Base-by-base conservation (phyloP, 2,888 invertebrate species). In the Trichacis sp. region DNA sequence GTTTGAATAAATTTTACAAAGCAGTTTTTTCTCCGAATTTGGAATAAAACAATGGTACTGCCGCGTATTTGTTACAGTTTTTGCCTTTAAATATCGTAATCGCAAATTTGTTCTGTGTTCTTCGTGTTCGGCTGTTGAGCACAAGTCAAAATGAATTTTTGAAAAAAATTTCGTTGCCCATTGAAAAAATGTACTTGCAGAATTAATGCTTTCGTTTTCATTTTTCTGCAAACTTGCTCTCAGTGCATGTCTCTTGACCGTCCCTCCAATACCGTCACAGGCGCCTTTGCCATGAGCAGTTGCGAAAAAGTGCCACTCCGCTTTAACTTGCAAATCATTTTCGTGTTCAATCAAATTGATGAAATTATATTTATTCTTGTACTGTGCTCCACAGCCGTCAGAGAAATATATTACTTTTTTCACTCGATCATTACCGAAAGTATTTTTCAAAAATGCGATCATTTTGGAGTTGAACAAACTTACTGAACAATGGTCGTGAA, bases 91-190 rank as follows among this genome's bases (percentile, higher is more conserved):
- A 43, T 43, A 19, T 5, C 43, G 15, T 6, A 15, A 3, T 15
- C 6, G 3, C 15, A 43, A 17, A 11, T 6, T 19, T 15, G 12
- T 43, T 43, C 30, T 17, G 43, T 45, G 42, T 5, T 15, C 20
- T 4, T 9, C 53, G 43, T 53, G 43, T 4, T 53, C 43, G 1
- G 20, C 14, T 29, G 11, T 20, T 15, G 43, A 43, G 18, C 29
- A 53, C 15, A 29, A 53, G 24, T 24, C 45, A 17, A 53, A 53
- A 24, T 43, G 15, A 11, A 53, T 45, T 15, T 53, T 53, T 12
- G 11, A 6, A 17, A 53, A 53, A 24, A 43, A 53, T 53, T 14
- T 2, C 24, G 9, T n/a, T 1, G 53, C 45, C 53, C 53, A 53
- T 6, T 53, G 43, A 29, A 30, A 43, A 5, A 53, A 43, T n/a